Evolutionary conservation across 2,113 vertebrate genomes (phyloP).

Genomic region (Otus sunia): DNA sequence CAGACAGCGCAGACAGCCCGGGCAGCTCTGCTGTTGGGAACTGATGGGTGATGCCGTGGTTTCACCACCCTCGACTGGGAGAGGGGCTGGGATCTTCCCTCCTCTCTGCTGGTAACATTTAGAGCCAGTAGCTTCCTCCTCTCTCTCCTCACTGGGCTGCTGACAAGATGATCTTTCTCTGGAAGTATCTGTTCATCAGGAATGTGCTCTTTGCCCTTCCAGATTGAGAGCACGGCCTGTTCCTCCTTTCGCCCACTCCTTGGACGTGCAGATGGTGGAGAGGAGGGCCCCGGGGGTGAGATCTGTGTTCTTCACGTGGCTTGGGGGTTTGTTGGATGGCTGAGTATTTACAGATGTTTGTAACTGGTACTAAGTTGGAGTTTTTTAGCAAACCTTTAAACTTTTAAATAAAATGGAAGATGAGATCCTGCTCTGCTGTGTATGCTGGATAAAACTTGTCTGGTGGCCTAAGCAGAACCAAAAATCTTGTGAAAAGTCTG

Average conservation of each 20-base stretch:
- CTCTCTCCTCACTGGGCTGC: neutral
- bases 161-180: neutral
- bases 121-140: neutral
- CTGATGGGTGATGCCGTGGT: neutral
- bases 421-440: neutral
- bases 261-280: neutral
- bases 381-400: neutral
- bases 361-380: neutral
- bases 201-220: neutral
- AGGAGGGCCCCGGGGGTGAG: neutral
- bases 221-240: neutral
- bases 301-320: fast-evolving
- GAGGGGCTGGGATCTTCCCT: neutral
- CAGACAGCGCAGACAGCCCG: fast-evolving
- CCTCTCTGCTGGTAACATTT: fast-evolving
- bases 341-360: neutral
- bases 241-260: neutral
- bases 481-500: fast-evolving
- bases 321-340: neutral
- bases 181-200: neutral
- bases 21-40: neutral
- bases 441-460: neutral
- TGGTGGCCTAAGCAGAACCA: neutral
- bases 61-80: neutral
- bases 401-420: conserved; percentile 32